Conservation (phyloP, 2,797 vertebrate species). For the Cossypha dichroa region DNA sequence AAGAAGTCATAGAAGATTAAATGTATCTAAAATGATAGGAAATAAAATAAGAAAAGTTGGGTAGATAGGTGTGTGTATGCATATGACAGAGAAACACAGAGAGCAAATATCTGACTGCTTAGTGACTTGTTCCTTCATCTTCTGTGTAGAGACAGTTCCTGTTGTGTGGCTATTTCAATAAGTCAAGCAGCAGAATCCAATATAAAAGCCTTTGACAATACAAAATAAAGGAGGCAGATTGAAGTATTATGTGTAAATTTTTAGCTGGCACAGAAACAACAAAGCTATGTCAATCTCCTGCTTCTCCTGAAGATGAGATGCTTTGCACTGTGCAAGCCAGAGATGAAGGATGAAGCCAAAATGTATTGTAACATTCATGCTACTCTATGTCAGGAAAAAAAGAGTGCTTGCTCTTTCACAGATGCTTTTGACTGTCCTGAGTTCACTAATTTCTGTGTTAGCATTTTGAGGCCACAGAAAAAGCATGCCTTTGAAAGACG, state of each 20-base stretch:
- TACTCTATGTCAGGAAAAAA: neutral
- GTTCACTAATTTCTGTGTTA: neutral
- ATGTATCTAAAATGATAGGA: neutral
- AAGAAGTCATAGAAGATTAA: neutral
- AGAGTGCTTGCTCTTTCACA: neutral
- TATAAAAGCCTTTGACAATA: neutral
- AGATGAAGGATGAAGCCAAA: neutral
- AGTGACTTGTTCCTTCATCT: neutral
- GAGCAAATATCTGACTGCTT: neutral
- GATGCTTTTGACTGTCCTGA: neutral
- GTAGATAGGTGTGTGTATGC: neutral
- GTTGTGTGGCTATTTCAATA: neutral
- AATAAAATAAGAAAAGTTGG: neutral
- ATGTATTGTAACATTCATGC: neutral
- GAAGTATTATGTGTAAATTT: neutral
- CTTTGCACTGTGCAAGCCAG: neutral
- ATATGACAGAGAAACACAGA: fast-evolving
- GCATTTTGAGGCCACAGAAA: neutral
- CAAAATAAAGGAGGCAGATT: neutral
- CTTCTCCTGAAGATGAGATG: neutral
- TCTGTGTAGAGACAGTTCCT: neutral
- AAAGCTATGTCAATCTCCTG: fast-evolving
- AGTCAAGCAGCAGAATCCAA: neutral
- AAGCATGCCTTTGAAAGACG: neutral
- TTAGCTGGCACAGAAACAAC: neutral